Evolutionary conservation across 2,113 vertebrate genomes (phyloP).

Genomic region (Trochalopteron elliotii): DNA sequence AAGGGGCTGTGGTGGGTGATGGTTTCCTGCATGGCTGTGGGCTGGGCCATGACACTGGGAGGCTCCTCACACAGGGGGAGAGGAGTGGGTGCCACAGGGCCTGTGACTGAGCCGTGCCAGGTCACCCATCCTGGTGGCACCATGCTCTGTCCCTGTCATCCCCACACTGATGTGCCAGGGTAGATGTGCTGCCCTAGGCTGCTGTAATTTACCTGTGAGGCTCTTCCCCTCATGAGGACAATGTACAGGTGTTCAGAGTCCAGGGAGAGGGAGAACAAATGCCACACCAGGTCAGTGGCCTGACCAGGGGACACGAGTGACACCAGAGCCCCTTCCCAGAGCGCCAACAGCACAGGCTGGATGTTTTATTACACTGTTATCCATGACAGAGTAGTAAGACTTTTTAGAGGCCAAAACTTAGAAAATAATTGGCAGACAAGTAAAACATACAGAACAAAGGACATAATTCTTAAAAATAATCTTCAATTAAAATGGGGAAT

Average conservation of each 20-base stretch:
- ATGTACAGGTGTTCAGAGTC: rapidly evolving
- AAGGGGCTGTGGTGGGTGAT: not conserved
- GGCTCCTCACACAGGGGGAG: not conserved
- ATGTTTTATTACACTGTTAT: not conserved
- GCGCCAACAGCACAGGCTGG: not conserved
- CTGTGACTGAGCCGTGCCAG: rapidly evolving
- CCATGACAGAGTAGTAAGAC: not conserved
- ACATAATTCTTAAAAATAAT: conserved; percentile 8
- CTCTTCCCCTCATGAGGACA: rapidly evolving
- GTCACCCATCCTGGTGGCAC: not conserved
- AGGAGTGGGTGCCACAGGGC: not conserved
- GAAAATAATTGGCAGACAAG: not conserved
- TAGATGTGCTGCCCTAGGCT: not conserved
- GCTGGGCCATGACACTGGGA: rapidly evolving
- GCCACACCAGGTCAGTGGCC: not conserved
- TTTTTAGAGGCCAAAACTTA: not conserved
- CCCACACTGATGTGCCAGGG: not conserved
- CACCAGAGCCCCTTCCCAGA: not conserved
- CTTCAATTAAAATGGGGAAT: not conserved
- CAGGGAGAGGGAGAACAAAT: rapidly evolving
- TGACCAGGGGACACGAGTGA: rapidly evolving
- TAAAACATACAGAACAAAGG: not conserved
- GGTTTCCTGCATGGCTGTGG: not conserved
- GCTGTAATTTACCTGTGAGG: not conserved
- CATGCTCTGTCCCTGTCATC: rapidly evolving